Evolutionary conservation across 1,140 invertebrate genomes (phyloP).

Genomic region (Coelopa frigida): DNA sequence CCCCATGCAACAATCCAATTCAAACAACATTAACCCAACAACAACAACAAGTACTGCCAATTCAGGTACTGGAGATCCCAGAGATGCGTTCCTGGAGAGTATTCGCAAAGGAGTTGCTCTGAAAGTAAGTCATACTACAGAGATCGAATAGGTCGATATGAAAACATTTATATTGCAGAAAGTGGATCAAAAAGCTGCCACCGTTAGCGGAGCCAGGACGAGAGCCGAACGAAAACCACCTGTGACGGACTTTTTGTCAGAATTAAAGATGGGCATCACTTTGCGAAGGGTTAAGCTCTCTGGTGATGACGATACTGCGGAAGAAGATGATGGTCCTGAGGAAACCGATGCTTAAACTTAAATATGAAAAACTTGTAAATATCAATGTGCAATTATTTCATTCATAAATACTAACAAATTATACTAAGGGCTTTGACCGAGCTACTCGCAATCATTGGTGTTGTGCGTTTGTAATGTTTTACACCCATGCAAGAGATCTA

Average conservation of each 20-base stretch:
- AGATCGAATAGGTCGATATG: neutral
- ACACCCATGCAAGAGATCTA: too few species aligned
- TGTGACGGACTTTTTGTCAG: conserved; percentile 29
- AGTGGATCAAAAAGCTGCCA: conserved; percentile 33
- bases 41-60: neutral
- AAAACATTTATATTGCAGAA: conserved; percentile 20
- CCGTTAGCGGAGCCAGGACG: conserved; percentile 32
- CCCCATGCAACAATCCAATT: too few species aligned
- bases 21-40: neutral
- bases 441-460: too few species aligned
- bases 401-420: too few species aligned
- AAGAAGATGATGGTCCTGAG: conserved; percentile 14
- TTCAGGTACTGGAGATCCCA: conserved; percentile 16
- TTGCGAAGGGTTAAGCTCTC: conserved; percentile 29
- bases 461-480: too few species aligned
- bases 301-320: conserved; percentile 27
- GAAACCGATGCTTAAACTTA: conserved; percentile 33
- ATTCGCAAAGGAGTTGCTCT: conserved; percentile 29
- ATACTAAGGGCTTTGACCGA: too few species aligned
- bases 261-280: conserved; percentile 33
- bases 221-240: conserved; percentile 28
- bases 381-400: too few species aligned
- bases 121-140: conserved; percentile 20
- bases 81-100: conserved; percentile 32
- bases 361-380: too few species aligned